Evolutionary conservation across 2,113 vertebrate genomes (phyloP).

Genomic region (Sander lucioperca): DNA sequence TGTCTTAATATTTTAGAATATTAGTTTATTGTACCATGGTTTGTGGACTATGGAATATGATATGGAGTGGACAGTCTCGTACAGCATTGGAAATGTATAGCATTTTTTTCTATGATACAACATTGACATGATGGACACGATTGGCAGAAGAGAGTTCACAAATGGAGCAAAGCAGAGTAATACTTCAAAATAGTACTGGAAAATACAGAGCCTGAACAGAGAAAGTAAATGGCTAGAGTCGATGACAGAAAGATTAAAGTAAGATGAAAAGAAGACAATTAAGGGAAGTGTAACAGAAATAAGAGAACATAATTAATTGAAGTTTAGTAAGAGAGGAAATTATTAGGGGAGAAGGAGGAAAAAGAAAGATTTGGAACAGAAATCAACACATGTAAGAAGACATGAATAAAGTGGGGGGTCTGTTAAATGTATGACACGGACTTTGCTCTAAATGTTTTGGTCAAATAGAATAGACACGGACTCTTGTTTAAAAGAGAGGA

Average conservation of each 20-base stretch:
- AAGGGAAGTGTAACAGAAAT: background rate
- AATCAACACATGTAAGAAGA: background rate
- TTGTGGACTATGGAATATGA: too few species aligned
- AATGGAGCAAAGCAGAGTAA: background rate
- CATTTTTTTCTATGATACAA: background rate
- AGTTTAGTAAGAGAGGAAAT: background rate
- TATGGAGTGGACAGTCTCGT: background rate
- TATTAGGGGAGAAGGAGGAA: background rate
- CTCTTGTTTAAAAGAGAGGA: background rate
- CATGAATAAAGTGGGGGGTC: background rate
- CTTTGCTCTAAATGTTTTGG: conserved; percentile 4
- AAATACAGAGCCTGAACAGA: background rate
- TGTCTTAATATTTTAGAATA: background rate
- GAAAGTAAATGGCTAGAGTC: background rate
- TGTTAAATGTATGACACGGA: background rate
- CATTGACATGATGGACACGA: background rate
- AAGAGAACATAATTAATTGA: background rate
- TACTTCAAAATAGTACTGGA: background rate
- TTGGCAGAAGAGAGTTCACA: background rate
- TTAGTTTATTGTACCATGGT: background rate
- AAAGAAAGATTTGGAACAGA: background rate
- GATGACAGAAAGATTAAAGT: background rate
- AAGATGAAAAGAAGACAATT: background rate
- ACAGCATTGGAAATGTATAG: background rate
- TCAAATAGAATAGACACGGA: background rate